A percentile compares a stretch with the other conserved stretches of the same genome.
These are phyloP conservation scores for Noctilio leporinus DNA, from an alignment of 2,113 vertebrate species.

Conservation along the genomic window DNA sequence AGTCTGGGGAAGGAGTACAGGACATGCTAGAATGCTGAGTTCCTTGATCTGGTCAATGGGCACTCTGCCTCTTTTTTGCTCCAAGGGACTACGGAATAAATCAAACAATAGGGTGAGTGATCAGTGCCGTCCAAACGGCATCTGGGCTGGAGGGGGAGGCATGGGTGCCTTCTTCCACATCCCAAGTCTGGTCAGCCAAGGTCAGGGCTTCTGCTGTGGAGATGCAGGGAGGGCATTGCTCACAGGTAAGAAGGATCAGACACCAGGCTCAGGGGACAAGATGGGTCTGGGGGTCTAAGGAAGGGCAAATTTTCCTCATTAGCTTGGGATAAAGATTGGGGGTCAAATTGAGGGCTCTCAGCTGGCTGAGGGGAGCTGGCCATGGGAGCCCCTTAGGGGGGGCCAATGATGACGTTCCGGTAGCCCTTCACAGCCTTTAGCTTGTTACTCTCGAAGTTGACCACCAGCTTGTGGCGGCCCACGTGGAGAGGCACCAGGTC, in stretches of 20 bases:
- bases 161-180: neutral
- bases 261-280: neutral
- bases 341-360: neutral
- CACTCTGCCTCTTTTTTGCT: neutral
- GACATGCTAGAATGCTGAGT: neutral
- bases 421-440: slow-evolving; percentile 90
- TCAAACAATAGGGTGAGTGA: neutral
- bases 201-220: neutral
- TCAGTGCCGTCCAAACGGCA: neutral
- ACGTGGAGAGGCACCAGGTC: slow-evolving; percentile 82
- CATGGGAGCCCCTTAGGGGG: neutral
- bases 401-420: slow-evolving; percentile 86
- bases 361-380: neutral
- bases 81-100: neutral
- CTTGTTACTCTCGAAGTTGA: slow-evolving; percentile 90
- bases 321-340: neutral
- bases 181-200: neutral
- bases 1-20: neutral
- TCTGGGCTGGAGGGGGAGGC: neutral
- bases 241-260: neutral
- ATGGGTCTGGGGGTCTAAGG: neutral
- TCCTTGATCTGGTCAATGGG: neutral
- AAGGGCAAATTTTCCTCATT: neutral
- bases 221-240: neutral
- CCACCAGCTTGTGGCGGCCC: slow-evolving; percentile 88